Evolutionary conservation across 2,797 vertebrate genomes (phyloP).

Genomic region (Phyllotis vaccarum): DNA sequence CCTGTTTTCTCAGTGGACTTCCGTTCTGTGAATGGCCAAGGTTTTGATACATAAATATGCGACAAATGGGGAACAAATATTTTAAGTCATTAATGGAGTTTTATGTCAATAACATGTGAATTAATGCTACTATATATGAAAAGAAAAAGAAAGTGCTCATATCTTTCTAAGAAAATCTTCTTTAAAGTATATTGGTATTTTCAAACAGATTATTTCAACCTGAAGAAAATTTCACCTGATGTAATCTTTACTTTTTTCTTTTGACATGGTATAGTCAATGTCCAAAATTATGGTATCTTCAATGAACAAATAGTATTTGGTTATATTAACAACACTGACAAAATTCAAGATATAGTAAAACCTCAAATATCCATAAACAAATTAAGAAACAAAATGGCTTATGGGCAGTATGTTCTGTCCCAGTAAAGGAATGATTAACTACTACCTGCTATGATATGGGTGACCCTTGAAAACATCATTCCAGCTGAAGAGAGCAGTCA

Average conservation of each 20-base stretch:
- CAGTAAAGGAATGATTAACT: neutral
- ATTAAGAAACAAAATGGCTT: neutral
- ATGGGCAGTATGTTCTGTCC: neutral
- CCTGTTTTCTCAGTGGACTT: neutral
- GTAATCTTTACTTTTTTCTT: neutral
- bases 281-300: too few species aligned
- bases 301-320: neutral
- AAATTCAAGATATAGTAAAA: neutral
- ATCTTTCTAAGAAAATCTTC: neutral
- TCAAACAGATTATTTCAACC: neutral
- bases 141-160: neutral
- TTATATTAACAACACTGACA: neutral
- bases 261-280: neutral
- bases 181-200: neutral
- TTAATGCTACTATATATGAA: neutral
- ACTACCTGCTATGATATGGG: neutral
- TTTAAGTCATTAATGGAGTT: slow-evolving; percentile 22
- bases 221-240: neutral
- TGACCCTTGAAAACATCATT: neutral
- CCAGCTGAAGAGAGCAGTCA: neutral
- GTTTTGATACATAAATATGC: slow-evolving; percentile 5
- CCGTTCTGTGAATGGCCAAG: neutral
- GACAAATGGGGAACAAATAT: slow-evolving; percentile 25
- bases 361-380: neutral
- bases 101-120: neutral